phyloP scores from a whole-genome alignment of 2,113 vertebrate species.

The Megaleporinus macrocephalus region DNA sequence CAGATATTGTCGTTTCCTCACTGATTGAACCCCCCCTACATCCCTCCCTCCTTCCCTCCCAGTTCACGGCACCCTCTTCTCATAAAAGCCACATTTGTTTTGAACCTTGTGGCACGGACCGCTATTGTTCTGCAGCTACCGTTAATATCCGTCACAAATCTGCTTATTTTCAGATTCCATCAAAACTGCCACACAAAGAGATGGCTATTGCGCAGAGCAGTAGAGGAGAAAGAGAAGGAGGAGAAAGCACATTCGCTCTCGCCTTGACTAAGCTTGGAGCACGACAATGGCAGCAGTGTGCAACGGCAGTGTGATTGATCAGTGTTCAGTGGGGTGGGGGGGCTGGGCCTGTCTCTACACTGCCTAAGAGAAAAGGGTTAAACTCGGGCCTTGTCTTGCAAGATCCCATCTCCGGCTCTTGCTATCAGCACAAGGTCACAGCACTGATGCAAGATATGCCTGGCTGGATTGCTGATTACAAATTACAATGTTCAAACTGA shows the following conservation, averaged over 20 bases:
- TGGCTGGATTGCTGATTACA: neutral
- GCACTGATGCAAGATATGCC: neutral
- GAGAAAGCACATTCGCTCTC: slow-evolving; percentile 66
- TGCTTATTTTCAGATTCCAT: slow-evolving; percentile 81
- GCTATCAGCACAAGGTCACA: neutral
- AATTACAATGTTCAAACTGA: neutral
- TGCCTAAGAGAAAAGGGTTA: neutral
- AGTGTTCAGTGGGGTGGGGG: slow-evolving; percentile 57
- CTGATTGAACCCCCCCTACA: slow-evolving; percentile 24
- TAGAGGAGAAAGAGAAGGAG: slow-evolving; percentile 58
- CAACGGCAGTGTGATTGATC: slow-evolving; percentile 68
- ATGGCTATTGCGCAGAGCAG: slow-evolving; percentile 59
- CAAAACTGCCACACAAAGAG: slow-evolving; percentile 69
- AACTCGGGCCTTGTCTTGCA: slow-evolving; percentile 10
- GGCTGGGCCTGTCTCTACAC: neutral
- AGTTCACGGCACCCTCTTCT: slow-evolving; percentile 38
- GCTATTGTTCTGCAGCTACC: slow-evolving; percentile 69
- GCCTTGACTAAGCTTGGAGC: slow-evolving; percentile 55
- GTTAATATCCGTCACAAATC: slow-evolving; percentile 61
- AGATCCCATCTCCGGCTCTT: slow-evolving; percentile 10
- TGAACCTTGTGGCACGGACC: slow-evolving; percentile 45
- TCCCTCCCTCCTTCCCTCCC: slow-evolving; percentile 4
- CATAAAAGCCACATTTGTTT: slow-evolving; percentile 60
- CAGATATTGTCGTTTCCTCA: slow-evolving; percentile 53
- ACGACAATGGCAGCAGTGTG: slow-evolving; percentile 73